Evolutionary conservation across 2,797 vertebrate species (phyloP).

Genomic region (Dermochelys coriacea): DNA sequence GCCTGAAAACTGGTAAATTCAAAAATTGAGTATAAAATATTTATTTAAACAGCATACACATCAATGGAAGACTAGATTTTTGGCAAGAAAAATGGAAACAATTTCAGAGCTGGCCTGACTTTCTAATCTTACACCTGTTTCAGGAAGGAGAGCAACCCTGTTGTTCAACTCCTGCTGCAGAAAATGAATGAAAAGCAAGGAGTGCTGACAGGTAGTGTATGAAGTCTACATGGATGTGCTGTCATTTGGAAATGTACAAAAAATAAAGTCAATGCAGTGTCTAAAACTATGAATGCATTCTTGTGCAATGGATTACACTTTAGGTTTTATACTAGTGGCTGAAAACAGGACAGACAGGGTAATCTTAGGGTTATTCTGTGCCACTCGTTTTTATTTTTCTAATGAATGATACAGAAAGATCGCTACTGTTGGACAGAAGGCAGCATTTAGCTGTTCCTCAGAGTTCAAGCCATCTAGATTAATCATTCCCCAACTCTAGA

Average conservation of each 20-base stretch:
- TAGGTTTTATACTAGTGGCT: background rate
- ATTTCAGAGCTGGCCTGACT: background rate
- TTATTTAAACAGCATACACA: background rate
- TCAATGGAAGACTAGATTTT: background rate
- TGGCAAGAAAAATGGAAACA: background rate
- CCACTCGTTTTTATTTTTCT: background rate
- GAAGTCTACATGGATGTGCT: background rate
- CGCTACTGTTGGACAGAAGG: background rate
- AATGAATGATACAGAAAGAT: background rate
- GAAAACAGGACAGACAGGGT: background rate
- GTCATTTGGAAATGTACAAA: background rate
- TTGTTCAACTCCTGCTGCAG: background rate
- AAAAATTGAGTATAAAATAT: background rate
- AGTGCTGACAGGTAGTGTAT: background rate
- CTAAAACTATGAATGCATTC: background rate
- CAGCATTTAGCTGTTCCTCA: background rate
- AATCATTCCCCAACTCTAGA: background rate
- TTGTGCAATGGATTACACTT: background rate
- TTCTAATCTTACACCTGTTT: background rate
- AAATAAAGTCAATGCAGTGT: background rate
- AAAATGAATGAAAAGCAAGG: background rate
- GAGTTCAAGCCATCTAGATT: background rate
- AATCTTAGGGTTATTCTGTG: background rate
- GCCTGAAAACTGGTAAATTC: background rate
- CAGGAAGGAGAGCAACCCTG: background rate